Evolutionary conservation across 2,888 invertebrate genomes (phyloP).

Genomic region (Diarsia dahlii): DNA sequence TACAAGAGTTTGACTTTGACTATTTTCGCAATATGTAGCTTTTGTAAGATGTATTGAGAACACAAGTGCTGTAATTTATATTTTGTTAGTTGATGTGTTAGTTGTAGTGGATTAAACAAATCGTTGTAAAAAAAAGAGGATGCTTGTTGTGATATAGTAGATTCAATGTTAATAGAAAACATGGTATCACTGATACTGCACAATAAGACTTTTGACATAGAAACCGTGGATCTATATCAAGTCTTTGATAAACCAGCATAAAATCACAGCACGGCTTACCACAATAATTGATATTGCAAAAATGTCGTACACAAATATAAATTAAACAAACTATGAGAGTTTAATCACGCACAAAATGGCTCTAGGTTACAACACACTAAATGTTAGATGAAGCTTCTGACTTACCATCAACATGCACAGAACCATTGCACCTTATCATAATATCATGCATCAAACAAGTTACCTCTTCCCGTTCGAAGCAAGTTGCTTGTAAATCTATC

Average conservation of each 20-base stretch:
- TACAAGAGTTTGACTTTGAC: conserved; percentile 91
- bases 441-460: conserved; percentile 83
- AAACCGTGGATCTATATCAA: conserved; percentile 47
- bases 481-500: conserved; percentile 78
- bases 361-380: conserved; percentile 76
- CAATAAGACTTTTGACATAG: conserved; percentile 48
- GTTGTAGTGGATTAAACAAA: conserved; percentile 73
- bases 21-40: conserved; percentile 82
- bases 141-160: conserved; percentile 75
- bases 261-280: conserved; percentile 65
- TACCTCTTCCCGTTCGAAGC: conserved; percentile 75
- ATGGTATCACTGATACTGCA: conserved; percentile 48
- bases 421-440: conserved; percentile 82
- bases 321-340: conserved; percentile 48
- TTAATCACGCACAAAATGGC: conserved; percentile 86
- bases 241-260: conserved; percentile 27
- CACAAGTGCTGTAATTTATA: conserved; percentile 77
- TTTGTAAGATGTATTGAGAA: conserved; percentile 72
- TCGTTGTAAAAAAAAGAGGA: conserved; percentile 69
- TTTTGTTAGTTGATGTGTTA: conserved; percentile 77
- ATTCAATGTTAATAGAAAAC: conserved; percentile 37
- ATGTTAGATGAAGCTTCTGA: conserved; percentile 78
- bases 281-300: conserved; percentile 51
- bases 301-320: conserved; percentile 41
- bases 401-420: conserved; percentile 78